Percentiles rank a stretch among this genome's conserved stretches.
Evolutionary conservation across 92 coral and sea anemone genomes (phyloP).

Genomic region (Umimayanthus kanabou): DNA sequence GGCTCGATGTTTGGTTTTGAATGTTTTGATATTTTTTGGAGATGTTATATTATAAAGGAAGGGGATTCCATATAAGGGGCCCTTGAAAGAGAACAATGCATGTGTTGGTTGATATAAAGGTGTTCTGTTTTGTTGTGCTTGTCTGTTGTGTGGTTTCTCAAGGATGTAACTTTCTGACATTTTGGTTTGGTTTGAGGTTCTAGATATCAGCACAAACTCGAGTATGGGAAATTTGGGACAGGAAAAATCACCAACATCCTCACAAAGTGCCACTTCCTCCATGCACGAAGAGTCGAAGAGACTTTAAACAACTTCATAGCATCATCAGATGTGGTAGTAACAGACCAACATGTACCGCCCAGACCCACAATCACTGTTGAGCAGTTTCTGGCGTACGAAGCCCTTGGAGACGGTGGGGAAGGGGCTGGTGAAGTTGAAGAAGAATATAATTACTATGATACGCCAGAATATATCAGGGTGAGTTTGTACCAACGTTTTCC

Average conservation of each 20-base stretch:
- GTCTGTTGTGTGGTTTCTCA: no score
- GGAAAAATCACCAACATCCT: conserved; percentile 68
- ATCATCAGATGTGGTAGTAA: conserved; percentile 57
- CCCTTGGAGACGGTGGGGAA: background rate
- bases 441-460: conserved; percentile 50
- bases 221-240: conserved; percentile 49
- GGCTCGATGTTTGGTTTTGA: no score
- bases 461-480: conserved; percentile 57
- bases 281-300: conserved; percentile 81
- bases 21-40: no score
- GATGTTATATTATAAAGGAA: no score
- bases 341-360: conserved; percentile 69
- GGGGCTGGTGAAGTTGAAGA: conserved; percentile 27
- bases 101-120: no score
- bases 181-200: background rate
- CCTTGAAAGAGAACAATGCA: no score
- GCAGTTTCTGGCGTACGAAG: conserved; percentile 19
- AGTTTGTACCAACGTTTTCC: background rate
- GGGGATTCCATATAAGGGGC: no score
- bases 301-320: conserved; percentile 74
- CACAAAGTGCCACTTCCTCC: conserved; percentile 64
- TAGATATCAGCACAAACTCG: conserved; percentile 74
- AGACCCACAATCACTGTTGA: conserved; percentile 25
- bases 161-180: background rate
- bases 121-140: no score